Percentiles rank a stretch among this genome's conserved stretches.
Evolutionary conservation across 2,797 vertebrate species (phyloP).

Genomic region (Ataeniobius toweri): DNA sequence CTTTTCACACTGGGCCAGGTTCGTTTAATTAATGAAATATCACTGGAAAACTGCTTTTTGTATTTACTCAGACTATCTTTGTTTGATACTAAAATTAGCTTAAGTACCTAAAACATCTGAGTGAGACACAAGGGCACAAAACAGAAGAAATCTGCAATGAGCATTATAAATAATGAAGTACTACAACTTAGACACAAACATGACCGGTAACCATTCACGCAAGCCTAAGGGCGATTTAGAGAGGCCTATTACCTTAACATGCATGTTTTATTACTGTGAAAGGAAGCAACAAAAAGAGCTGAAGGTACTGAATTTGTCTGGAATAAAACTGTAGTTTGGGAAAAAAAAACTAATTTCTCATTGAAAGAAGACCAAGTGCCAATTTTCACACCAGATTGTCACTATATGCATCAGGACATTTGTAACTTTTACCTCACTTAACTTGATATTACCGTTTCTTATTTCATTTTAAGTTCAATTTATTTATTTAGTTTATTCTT

Average conservation of each 20-base stretch:
- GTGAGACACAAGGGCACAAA: too few relatives aligned
- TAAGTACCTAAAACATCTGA: too few relatives aligned
- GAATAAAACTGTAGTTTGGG: too few relatives aligned
- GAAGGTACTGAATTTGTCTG: neutral
- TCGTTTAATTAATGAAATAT: neutral
- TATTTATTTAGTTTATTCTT: too few relatives aligned
- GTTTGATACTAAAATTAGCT: neutral
- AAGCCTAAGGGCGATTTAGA: neutral
- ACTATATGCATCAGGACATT: too few relatives aligned
- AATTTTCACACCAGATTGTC: too few relatives aligned
- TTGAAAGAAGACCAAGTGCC: too few relatives aligned
- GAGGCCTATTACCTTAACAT: neutral
- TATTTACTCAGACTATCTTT: neutral
- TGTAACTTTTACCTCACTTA: too few relatives aligned
- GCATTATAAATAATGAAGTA: neutral
- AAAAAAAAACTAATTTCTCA: too few relatives aligned
- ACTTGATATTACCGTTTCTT: too few relatives aligned
- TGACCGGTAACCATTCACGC: neutral
- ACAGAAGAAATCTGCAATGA: neutral
- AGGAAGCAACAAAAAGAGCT: neutral
- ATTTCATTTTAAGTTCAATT: too few relatives aligned
- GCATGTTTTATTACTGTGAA: neutral
- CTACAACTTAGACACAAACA: neutral
- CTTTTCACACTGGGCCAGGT: neutral
- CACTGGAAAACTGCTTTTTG: neutral